Conservation (phyloP, 2,797 vertebrate species). For the Coregonus sp. region DNA sequence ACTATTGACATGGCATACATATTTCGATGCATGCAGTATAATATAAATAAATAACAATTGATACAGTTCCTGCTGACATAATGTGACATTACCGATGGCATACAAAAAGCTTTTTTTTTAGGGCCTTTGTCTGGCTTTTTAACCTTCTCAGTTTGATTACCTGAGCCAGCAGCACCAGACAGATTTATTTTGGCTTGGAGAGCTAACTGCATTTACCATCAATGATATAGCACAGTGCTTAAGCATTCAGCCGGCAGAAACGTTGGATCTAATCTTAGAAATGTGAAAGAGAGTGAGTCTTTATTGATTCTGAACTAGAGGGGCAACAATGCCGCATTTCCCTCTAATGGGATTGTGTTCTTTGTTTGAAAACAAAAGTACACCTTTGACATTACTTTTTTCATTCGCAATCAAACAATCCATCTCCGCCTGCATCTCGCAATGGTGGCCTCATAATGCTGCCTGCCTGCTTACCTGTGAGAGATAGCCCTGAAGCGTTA, state of each 20-base stretch:
- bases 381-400: conserved; percentile 68
- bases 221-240: conserved; percentile 41
- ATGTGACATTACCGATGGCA: not conserved
- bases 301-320: conserved; percentile 67
- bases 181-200: conserved; percentile 13
- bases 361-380: conserved; percentile 67
- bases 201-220: conserved; percentile 53
- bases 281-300: conserved; percentile 59
- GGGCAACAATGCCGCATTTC: conserved; percentile 37
- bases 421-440: conserved; percentile 52
- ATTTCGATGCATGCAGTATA: not conserved
- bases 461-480: conserved; percentile 15
- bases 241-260: conserved; percentile 58
- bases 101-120: not conserved
- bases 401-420: conserved; percentile 70
- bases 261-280: conserved; percentile 65
- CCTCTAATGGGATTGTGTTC: conserved; percentile 72
- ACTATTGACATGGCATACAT: not conserved
- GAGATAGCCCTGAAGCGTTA: conserved; percentile 50
- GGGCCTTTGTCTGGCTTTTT: conserved; percentile 35
- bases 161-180: conserved; percentile 31
- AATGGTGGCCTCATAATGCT: conserved; percentile 56
- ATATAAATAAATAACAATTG: not conserved
- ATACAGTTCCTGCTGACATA: not conserved
- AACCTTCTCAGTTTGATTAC: conserved; percentile 43